These are phyloP conservation scores for Orcinus orca DNA, from an alignment of 2,113 vertebrate genomes.

Conservation along the genomic window DNA sequence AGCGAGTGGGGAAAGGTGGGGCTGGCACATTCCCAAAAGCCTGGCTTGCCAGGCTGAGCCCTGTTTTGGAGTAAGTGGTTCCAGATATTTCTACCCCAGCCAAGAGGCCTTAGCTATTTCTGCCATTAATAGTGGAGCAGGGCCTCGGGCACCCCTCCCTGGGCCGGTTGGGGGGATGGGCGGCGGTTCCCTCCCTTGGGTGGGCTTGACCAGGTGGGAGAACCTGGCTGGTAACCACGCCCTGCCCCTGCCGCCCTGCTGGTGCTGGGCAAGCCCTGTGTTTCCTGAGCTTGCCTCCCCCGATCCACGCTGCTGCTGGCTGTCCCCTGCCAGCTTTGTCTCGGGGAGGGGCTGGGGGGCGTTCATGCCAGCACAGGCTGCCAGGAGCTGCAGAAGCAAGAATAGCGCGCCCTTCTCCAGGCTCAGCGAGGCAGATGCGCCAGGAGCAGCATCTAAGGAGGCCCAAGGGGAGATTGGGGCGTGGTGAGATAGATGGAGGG, in stretches of 20 bases:
- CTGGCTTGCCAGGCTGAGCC: neutral
- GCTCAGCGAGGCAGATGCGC: neutral
- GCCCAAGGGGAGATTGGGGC: neutral
- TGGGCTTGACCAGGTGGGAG: neutral
- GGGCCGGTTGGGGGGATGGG: neutral
- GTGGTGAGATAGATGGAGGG: neutral
- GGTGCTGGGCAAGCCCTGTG: neutral
- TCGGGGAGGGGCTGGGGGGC: neutral
- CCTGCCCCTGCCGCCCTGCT: neutral
- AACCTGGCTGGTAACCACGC: too few relatives aligned
- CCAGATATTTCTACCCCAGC: neutral
- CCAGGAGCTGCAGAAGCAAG: neutral
- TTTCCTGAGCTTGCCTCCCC: neutral
- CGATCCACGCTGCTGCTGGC: neutral
- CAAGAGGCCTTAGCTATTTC: neutral
- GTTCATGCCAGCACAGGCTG: neutral
- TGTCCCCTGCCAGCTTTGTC: neutral
- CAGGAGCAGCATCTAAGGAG: neutral
- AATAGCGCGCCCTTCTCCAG: neutral
- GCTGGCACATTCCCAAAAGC: neutral
- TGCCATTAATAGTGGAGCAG: neutral
- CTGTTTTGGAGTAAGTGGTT: neutral
- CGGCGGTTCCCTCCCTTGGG: neutral
- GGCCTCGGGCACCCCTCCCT: neutral
- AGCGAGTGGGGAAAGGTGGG: neutral